Conservation (phyloP, 2,797 vertebrate genomes). For the Mus minutoides region DNA sequence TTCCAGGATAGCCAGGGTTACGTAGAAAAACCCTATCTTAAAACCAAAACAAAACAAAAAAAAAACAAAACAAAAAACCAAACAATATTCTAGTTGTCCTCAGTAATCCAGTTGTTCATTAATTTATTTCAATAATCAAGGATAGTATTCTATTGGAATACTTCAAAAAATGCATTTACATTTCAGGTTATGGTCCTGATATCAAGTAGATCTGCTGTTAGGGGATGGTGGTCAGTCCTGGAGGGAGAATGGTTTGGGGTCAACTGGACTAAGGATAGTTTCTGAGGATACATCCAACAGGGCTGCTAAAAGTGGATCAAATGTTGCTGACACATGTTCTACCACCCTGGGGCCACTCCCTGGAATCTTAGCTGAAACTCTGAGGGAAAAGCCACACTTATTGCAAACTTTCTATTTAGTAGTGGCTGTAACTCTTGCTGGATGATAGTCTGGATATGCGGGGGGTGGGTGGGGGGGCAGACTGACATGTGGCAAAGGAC, state of each 20-base stretch:
- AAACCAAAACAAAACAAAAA: neutral
- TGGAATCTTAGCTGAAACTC: neutral
- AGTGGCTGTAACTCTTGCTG: neutral
- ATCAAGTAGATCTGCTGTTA: neutral
- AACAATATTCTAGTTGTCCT: neutral
- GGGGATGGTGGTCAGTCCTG: neutral
- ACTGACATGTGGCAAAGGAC: neutral
- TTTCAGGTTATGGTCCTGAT: neutral
- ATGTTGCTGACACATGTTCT: neutral
- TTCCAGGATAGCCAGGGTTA: neutral
- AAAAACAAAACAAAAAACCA: neutral
- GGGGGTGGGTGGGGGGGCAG: neutral
- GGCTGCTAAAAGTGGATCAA: neutral
- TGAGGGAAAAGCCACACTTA: neutral
- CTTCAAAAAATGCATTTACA: neutral
- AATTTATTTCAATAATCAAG: neutral
- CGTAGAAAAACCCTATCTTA: neutral
- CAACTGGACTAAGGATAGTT: neutral
- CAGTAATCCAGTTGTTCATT: neutral
- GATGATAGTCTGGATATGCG: neutral
- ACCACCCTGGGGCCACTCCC: neutral
- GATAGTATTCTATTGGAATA: rapidly evolving
- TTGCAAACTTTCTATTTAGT: neutral
- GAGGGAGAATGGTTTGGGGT: rapidly evolving
- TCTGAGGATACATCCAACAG: neutral